phyloP scores from a whole-genome alignment of 1,140 invertebrate species.

The Cephus cinctus region DNA sequence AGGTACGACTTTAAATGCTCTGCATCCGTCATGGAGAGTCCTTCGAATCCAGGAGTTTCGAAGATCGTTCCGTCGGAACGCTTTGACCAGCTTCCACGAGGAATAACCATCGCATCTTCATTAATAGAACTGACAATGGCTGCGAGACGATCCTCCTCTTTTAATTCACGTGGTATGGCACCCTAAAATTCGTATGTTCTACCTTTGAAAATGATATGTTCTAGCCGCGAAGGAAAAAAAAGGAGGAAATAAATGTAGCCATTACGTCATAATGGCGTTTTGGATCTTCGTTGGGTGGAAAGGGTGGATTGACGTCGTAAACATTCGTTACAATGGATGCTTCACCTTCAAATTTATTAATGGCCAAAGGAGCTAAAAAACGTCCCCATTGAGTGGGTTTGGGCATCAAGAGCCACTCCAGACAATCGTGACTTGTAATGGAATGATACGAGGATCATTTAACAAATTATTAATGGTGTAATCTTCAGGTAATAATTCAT shows the following conservation, averaged over 20 bases:
- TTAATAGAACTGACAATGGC: conserved; percentile 68
- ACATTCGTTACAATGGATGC: conserved; percentile 56
- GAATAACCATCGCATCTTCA: conserved; percentile 67
- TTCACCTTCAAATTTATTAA: conserved; percentile 59
- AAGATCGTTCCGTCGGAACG: conserved; percentile 63
- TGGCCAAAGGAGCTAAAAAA: conserved; percentile 59
- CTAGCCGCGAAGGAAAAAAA: conserved; percentile 4
- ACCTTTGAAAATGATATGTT: background rate
- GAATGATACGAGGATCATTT: conserved; percentile 11
- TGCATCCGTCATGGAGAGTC: conserved; percentile 61
- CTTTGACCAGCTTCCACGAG: conserved; percentile 71
- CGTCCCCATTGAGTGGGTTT: conserved; percentile 60
- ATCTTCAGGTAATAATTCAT: background rate
- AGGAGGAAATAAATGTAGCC: conserved; percentile 4
- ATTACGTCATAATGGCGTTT: conserved; percentile 25
- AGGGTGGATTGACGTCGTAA: conserved; percentile 46
- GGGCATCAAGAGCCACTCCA: conserved; percentile 69
- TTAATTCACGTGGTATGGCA: conserved; percentile 54
- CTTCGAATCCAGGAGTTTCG: conserved; percentile 68
- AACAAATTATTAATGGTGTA: conserved; percentile 3
- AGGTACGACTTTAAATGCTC: conserved; percentile 66
- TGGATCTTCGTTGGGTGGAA: conserved; percentile 32
- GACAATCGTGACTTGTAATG: conserved; percentile 59
- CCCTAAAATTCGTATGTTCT: conserved; percentile 21
- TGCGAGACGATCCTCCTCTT: conserved; percentile 74